Conservation (phyloP, 2,888 invertebrate genomes). For the Hemaris fuciformis region DNA sequence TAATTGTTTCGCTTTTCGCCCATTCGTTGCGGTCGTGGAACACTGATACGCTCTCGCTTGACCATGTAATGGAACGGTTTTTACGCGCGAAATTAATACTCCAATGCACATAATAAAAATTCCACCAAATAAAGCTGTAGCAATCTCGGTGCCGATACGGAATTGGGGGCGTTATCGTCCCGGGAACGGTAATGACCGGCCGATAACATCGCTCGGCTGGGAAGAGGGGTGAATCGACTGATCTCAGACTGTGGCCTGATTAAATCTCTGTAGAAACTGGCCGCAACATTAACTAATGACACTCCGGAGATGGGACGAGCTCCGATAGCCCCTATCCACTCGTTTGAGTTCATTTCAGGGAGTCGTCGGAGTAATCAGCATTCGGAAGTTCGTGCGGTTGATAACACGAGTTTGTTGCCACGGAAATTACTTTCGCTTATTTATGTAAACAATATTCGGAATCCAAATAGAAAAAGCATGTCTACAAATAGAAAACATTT, state of each 20-base stretch:
- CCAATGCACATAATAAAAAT: constrained; percentile 37
- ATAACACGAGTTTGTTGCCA: constrained; percentile 33
- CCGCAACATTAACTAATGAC: constrained; percentile 75
- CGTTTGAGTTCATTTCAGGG: constrained; percentile 58
- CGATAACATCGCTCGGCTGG: constrained; percentile 47
- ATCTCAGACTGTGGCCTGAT: constrained; percentile 57
- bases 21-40: constrained; percentile 34
- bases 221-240: constrained; percentile 51
- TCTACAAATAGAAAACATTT: constrained; percentile 17
- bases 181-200: constrained; percentile 56
- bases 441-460: not conserved
- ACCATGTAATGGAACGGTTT: constrained; percentile 37
- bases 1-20: constrained; percentile 52
- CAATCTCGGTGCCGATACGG: constrained; percentile 40
- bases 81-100: constrained; percentile 28
- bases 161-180: constrained; percentile 50
- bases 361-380: constrained; percentile 45
- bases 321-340: constrained; percentile 49
- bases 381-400: constrained; percentile 37
- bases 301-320: constrained; percentile 52
- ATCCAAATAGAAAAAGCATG: not conserved
- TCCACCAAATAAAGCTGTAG: constrained; percentile 51
- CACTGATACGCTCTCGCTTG: constrained; percentile 49
- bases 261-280: constrained; percentile 62
- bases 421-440: not conserved